Base-by-base conservation (phyloP, 1,140 invertebrate species). In the Cherax destructor region DNA sequence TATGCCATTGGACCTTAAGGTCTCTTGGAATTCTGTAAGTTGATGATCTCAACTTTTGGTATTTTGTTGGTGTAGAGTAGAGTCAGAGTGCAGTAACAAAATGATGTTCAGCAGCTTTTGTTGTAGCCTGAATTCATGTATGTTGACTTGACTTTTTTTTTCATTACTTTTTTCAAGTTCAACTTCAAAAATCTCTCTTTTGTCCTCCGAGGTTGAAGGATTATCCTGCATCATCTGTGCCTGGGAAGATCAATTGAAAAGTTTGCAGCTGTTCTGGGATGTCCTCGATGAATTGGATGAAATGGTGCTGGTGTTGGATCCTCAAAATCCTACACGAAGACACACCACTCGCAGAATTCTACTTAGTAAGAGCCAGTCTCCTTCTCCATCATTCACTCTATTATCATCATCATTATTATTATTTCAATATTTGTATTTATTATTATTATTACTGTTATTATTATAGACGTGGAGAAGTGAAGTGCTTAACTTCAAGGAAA, bases 321-420 rank as follows among this genome's bases (percentile, higher is more conserved):
- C 83, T 4, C 83, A 30, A 24, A 74, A 49, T 10, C 83, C 83
- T n/a, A 47, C 59, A 24, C 59, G 83, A 16, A 65, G 65, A 50
- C 83, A 85, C 83, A 85, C 59, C 16, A 72, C 83, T 3, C 83
- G 83, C 18, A 65, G 83, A 47, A 85, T 85, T 21, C 49, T 85
- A 7, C 49, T 85, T 11, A 85, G 83, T 85, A 10, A 72, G 83
- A 6, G 7, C 24, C 52, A 10, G 13, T 80, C 30, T 41, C 30
- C 30, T 41, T 41, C 30, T 41, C 30, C 30, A 41, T 41, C 30
- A 41, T 41, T 41, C 30, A 41, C 2, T 41, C 30, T 41, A 41
- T 41, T 41, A 41, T 41, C 30, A 41, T 41, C 30, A 41, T 41
- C 30, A 41, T 41, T 41, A 41, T 41, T 41, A 41, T 41, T 41